Evolutionary conservation across 2,797 vertebrate genomes (phyloP).

Genomic region (Rhabdophis nuchalis): DNA sequence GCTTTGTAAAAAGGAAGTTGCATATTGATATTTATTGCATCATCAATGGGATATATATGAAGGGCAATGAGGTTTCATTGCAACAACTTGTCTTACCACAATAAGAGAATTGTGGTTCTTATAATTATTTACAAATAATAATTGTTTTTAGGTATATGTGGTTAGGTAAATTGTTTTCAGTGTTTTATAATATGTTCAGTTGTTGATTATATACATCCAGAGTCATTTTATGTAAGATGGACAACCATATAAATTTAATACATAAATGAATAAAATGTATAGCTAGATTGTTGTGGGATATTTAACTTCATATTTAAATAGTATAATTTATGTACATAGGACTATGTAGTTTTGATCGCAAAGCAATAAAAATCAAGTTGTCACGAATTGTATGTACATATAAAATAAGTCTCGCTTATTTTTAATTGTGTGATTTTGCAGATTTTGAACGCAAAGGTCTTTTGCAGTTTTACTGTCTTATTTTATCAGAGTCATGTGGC

Average conservation of each 20-base stretch:
- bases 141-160: not conserved
- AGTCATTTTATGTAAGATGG: not conserved
- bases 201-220: not conserved
- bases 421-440: conserved; percentile 49
- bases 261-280: not conserved
- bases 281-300: not conserved
- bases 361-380: not conserved
- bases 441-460: conserved; percentile 43
- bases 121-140: conserved; percentile 12
- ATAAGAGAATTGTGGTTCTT: not conserved
- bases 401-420: conserved; percentile 20
- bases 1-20: not conserved
- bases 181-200: not conserved
- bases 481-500: conserved; percentile 40
- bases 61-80: conserved; percentile 32
- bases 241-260: not conserved
- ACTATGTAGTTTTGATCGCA: not conserved
- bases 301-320: not conserved
- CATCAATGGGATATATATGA: not conserved
- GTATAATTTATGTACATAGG: not conserved
- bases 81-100: not conserved
- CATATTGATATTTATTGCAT: not conserved
- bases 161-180: not conserved
- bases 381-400: not conserved
- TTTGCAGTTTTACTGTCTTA: conserved; percentile 44